Conservation (phyloP, 2,113 vertebrate species). For the Aphelocoma coerulescens region DNA sequence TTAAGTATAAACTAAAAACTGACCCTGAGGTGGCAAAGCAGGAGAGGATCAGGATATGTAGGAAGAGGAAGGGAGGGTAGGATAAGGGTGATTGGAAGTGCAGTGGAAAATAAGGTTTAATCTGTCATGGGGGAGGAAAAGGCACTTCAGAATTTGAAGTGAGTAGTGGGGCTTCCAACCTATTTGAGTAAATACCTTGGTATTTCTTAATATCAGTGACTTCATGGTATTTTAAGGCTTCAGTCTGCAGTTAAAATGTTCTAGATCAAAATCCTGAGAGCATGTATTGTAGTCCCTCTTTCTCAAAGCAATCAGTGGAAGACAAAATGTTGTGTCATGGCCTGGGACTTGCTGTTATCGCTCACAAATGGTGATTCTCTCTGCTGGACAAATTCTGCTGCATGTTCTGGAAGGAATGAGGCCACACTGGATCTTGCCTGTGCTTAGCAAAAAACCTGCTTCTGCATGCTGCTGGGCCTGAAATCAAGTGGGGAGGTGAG, state of each 20-base stretch:
- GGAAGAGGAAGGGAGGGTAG: constrained; percentile 5
- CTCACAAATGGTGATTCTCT: not conserved
- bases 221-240: not conserved
- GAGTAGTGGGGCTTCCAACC: not conserved
- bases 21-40: not conserved
- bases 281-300: not conserved
- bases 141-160: not conserved
- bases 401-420: not conserved
- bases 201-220: not conserved
- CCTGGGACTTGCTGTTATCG: not conserved
- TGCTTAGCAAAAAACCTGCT: not conserved
- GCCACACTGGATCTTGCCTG: not conserved
- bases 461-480: not conserved
- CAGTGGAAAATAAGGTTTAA: not conserved
- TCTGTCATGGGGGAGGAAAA: not conserved
- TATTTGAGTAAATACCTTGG: not conserved
- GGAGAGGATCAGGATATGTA: not conserved
- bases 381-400: not conserved
- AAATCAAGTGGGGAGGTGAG: not conserved
- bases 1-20: not conserved
- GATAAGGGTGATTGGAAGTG: not conserved
- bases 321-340: not conserved
- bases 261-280: not conserved
- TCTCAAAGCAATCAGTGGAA: not conserved
- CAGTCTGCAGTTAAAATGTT: not conserved